These are phyloP conservation scores for Ceratosolen fusciceps DNA, from an alignment of 1,140 invertebrate genomes.

Conservation along the genomic window DNA sequence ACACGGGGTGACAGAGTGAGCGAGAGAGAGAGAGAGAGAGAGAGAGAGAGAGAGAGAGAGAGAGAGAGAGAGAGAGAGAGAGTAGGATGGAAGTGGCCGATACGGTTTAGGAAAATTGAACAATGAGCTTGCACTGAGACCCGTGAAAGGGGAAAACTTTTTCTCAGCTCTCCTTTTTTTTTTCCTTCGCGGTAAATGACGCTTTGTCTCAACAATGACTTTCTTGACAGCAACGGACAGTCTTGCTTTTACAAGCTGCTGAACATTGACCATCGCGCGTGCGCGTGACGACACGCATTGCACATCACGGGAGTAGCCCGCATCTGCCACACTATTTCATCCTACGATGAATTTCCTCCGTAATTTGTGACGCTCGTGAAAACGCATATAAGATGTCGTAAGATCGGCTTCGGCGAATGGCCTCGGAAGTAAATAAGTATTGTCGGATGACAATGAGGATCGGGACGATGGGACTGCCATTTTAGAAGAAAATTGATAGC, in stretches of 20 bases:
- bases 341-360: background rate
- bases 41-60: background rate
- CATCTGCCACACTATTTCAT: conserved; percentile 33
- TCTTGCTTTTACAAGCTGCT: conserved; percentile 32
- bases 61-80: background rate
- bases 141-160: conserved; percentile 10
- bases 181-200: conserved; percentile 24
- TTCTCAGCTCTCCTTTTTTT: conserved; percentile 4
- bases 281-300: conserved; percentile 19
- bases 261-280: conserved; percentile 30
- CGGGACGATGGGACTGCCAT: background rate
- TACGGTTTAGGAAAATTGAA: conserved; percentile 22
- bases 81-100: conserved; percentile 36
- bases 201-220: conserved; percentile 41
- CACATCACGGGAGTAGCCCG: background rate
- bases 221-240: conserved; percentile 15
- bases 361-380: conserved; percentile 45
- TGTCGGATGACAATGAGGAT: conserved; percentile 5
- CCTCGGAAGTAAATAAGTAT: conserved; percentile 40
- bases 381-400: conserved; percentile 22
- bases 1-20: background rate
- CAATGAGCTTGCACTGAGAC: conserved; percentile 6
- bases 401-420: conserved; percentile 23
- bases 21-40: background rate
- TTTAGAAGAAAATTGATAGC: conserved; percentile 29